Evolutionary conservation across 2,797 vertebrate species (phyloP).

Genomic region (Botia kubotai): DNA sequence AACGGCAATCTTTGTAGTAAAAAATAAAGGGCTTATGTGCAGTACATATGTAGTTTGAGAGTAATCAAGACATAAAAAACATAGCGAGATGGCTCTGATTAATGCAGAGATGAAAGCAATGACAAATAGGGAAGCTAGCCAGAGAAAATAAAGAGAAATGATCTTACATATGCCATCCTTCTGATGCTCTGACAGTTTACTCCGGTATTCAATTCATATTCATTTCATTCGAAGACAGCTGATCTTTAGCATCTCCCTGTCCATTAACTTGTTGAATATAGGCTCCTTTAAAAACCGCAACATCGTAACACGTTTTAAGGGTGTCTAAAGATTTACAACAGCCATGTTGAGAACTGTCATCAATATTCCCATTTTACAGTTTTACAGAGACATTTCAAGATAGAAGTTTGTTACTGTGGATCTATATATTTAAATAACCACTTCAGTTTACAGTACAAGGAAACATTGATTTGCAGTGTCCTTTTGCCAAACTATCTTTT

Average conservation of each 20-base stretch:
- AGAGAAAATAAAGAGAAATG: background rate
- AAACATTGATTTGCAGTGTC: too few relatives aligned
- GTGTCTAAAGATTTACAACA: background rate
- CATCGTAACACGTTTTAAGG: background rate
- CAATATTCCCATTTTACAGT: background rate
- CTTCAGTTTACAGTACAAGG: too few relatives aligned
- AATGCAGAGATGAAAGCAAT: background rate
- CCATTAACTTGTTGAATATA: constrained; percentile 10
- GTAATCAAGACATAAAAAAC: constrained; percentile 5
- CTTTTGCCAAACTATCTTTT: background rate
- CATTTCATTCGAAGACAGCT: constrained; percentile 13
- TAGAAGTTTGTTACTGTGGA: background rate
- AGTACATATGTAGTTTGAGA: background rate
- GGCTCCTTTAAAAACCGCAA: background rate
- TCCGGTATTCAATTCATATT: background rate
- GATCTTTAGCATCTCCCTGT: background rate
- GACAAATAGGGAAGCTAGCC: background rate
- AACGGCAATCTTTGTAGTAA: constrained; percentile 22
- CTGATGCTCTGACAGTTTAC: background rate
- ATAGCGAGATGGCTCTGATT: constrained; percentile 3
- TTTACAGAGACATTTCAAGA: background rate
- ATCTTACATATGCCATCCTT: background rate
- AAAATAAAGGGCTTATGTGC: background rate
- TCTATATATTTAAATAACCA: background rate
- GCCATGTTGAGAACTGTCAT: background rate